Percentiles rank a stretch among this genome's conserved stretches.
Conservation (phyloP, 35 echinoderm and acorn worm species). For the Diadema setosum region DNA sequence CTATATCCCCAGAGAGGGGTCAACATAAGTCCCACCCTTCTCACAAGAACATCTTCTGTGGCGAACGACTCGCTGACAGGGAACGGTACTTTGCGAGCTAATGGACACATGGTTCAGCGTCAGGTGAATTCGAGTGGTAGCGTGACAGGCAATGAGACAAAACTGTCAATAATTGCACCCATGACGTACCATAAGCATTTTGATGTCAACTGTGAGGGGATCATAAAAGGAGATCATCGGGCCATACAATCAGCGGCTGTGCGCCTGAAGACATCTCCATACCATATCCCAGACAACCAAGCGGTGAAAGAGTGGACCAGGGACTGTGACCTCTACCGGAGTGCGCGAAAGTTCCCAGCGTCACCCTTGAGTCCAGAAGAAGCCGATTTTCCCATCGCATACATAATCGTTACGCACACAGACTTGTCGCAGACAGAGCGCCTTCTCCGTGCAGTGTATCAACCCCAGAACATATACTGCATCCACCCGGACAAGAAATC, state of each 20-base stretch:
- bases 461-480: slow-evolving; percentile 79
- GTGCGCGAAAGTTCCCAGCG: slow-evolving; percentile 19
- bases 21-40: too few species aligned
- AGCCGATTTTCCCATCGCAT: slow-evolving; percentile 66
- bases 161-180: too few species aligned
- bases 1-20: too few species aligned
- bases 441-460: slow-evolving; percentile 59
- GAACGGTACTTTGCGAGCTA: too few species aligned
- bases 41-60: too few species aligned
- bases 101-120: too few species aligned
- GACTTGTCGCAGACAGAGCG: slow-evolving; percentile 57
- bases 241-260: background rate
- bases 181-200: background rate
- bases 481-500: slow-evolving; percentile 53
- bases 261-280: background rate
- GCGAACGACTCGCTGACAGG: too few species aligned
- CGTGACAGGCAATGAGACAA: too few species aligned
- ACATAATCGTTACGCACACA: slow-evolving; percentile 66
- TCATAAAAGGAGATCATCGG: background rate
- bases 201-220: background rate
- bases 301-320: slow-evolving; percentile 40
- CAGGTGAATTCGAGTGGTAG: too few species aligned
- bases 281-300: slow-evolving; percentile 22
- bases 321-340: slow-evolving; percentile 50
- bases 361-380: slow-evolving; percentile 55